Base-by-base conservation (phyloP, 2,888 invertebrate species). In the Didymodactylos carnosus region DNA sequence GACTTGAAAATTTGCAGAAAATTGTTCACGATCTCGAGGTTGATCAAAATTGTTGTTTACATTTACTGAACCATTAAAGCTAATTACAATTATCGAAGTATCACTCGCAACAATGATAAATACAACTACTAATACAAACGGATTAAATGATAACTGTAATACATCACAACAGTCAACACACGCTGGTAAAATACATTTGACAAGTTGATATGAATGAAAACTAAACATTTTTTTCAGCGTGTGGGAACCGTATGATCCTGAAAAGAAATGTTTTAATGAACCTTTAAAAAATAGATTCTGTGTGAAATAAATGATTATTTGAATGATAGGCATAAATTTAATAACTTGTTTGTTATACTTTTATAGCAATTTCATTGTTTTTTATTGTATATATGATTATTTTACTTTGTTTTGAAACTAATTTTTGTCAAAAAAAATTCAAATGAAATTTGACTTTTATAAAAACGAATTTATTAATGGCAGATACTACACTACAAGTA, bases 171-270 rank as follows among this genome's bases (percentile, higher is more conserved):
- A 95, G 94, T 94, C 16, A 94, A 92, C 94, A 0, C 94, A 94
- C 82, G 94, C 94, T 3, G 97, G 97, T 13, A 99, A 99, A 87
- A 83, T 84, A 16, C 82, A 82, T 75, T 77, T 83, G 40, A 76
- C 83, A 78, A 91, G 90, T 77, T 95, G 98, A 98, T 99, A 97
- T 82, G 98, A 99, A 84, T 87, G 95, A 77, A 97, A 98, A n/a
- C n/a, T n/a, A n/a, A n/a, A n/a, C n/a, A n/a, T n/a, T n/a, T n/a
- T n/a, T n/a, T n/a, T n/a, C n/a, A n/a, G n/a, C n/a, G n/a, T n/a
- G n/a, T 99, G 98, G 98, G 98, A 98, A 84, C 95, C 97, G 0
- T 99, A 94, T 81, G 97, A 98, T 84, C 97, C 98, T 1, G 94
- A 94, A 13, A 98, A 95, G 83, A 91, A 88, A 72, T 75, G 75